phyloP scores from a whole-genome alignment of 2,113 vertebrate species.

The Typhlomys cinereus region DNA sequence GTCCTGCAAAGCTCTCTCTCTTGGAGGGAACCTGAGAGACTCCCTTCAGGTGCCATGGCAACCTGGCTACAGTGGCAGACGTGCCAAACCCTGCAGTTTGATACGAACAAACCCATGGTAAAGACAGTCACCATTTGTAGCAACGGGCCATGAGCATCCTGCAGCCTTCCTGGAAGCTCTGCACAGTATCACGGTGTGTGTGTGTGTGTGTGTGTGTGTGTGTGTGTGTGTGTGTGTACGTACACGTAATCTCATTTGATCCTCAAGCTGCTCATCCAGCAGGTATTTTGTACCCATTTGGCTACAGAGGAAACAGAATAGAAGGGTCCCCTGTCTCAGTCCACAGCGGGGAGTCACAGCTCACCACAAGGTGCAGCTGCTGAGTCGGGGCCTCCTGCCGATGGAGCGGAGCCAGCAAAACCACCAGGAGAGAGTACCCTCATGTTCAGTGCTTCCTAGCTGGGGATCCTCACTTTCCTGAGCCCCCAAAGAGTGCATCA shows the following conservation, averaged over 20 bases:
- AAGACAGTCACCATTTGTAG: too few relatives aligned
- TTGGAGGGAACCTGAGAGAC: background rate
- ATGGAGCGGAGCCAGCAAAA: background rate
- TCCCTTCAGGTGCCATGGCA: background rate
- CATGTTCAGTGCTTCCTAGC: background rate
- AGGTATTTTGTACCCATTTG: background rate
- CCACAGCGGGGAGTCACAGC: background rate
- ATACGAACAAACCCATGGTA: background rate
- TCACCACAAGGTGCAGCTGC: rapidly evolving
- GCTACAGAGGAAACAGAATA: background rate
- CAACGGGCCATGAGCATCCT: too few relatives aligned
- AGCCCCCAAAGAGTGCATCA: rapidly evolving
- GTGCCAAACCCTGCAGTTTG: background rate
- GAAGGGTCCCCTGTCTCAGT: background rate
- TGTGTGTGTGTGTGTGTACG: too few relatives aligned
- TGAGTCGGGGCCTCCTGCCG: background rate
- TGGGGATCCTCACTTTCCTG: background rate
- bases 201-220: too few relatives aligned
- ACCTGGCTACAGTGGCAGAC: background rate
- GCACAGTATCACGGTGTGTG: too few relatives aligned
- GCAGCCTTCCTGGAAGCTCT: too few relatives aligned
- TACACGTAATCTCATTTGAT: background rate
- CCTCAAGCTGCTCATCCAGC: background rate
- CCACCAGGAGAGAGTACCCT: background rate
- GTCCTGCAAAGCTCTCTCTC: background rate